Evolutionary conservation across 2,888 invertebrate genomes (phyloP).

Genomic region (Epinotia demarniana): DNA sequence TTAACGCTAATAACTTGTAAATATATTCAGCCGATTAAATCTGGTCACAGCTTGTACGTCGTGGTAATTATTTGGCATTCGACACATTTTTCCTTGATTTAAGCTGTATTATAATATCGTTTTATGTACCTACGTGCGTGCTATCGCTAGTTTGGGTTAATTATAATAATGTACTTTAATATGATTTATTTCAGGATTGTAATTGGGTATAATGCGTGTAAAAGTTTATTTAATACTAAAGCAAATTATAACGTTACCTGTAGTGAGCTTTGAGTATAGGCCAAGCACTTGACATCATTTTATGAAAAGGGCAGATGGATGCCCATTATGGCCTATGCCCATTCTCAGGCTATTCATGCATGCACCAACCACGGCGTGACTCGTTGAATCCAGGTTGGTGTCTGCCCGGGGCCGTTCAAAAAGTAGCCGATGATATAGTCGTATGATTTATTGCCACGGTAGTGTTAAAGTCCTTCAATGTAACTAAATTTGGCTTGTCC

Average conservation of each 20-base stretch:
- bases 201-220: constrained; percentile 4
- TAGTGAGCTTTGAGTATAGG: too few relatives aligned
- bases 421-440: too few relatives aligned
- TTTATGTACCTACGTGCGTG: constrained; percentile 44
- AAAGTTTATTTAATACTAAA: background rate
- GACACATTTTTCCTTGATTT: constrained; percentile 51
- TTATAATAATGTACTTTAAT: constrained; percentile 38
- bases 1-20: constrained; percentile 47
- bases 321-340: too few relatives aligned
- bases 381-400: too few relatives aligned
- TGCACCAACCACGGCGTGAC: too few relatives aligned
- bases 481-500: background rate
- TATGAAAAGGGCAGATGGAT: too few relatives aligned
- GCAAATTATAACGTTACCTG: background rate
- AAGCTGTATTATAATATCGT: constrained; percentile 48
- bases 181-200: constrained; percentile 10
- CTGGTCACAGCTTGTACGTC: constrained; percentile 44
- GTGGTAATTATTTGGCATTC: constrained; percentile 53
- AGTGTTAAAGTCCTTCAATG: background rate
- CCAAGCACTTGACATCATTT: too few relatives aligned
- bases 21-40: constrained; percentile 49
- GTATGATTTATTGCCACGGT: too few relatives aligned
- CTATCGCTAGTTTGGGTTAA: constrained; percentile 36
- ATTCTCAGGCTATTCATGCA: too few relatives aligned
- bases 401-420: too few relatives aligned